Evolutionary conservation across 2,797 vertebrate genomes (phyloP), one percentile per base, ranked within the genome.

Genomic region (Loris lydekkerianus): DNA sequence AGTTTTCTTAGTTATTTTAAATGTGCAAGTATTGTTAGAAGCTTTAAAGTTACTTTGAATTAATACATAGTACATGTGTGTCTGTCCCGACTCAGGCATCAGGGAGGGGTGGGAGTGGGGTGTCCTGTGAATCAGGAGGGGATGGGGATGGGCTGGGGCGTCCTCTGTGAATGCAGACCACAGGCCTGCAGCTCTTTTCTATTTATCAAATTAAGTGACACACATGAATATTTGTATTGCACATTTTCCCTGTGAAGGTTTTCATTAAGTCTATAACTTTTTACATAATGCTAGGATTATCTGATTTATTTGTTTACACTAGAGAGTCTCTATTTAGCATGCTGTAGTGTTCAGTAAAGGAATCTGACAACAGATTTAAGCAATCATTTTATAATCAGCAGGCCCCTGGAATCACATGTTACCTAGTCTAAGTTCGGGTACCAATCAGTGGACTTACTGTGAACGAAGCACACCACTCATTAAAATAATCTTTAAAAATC

Each of bases 351-450:
- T 98, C 43, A 1, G 96, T 96, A 98, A 98, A 98, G 98, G 98
- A 95, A 80, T 96, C 96, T 97, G 93, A 97, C 97, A 97, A 98
- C 92, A 98, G 97, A 98, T 98, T 98, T 97, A 98, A 98, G 98
- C 98, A 98, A 98, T 98, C 96, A 97, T 96, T 98, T 97, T 98
- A 92, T 98, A 98, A 98, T 98, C 98, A 98, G 97, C 97, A 98
- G 97, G 96, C 89, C 95, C 94, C 96, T 97, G 58, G 89, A 92
- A 90, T 97, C 0, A 8, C 85, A 86, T 97, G 93, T 97, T 97
- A 97, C 88, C 94, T 34, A 34, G 34, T 96, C 95, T 97, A 97
- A 97, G 96, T 89, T 80, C 96, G 95, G 94, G 96, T 97, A 98
- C 83, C 97, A 97, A 97, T 94, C 94, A 97, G 92, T 97, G 78